A percentile compares a stretch with the other conserved stretches of the same genome.
phyloP scores from a whole-genome alignment of 2,797 vertebrate species.

The Selene dorsalis region DNA sequence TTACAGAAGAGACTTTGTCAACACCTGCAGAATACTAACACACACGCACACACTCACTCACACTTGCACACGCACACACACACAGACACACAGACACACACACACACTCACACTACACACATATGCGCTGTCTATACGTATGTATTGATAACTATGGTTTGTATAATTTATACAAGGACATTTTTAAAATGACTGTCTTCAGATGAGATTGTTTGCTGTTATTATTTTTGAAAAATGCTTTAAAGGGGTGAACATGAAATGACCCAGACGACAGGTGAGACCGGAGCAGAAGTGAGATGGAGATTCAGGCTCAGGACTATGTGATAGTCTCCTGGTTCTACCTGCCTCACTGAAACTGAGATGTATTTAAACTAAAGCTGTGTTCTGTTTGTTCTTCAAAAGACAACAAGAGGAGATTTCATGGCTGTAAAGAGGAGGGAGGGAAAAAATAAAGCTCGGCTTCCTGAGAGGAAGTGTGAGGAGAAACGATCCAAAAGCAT shows the following conservation, averaged over 20 bases:
- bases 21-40: slow-evolving; percentile 27
- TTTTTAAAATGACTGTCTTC: slow-evolving; percentile 76
- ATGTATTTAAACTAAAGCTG: slow-evolving; percentile 76
- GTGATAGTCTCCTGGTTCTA: slow-evolving; percentile 69
- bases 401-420: slow-evolving; percentile 65
- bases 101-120: slow-evolving; percentile 16
- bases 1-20: slow-evolving; percentile 41
- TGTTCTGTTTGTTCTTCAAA: slow-evolving; percentile 81
- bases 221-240: slow-evolving; percentile 80
- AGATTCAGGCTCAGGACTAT: slow-evolving; percentile 55
- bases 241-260: slow-evolving; percentile 77
- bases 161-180: slow-evolving; percentile 84
- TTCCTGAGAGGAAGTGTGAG: slow-evolving; percentile 77
- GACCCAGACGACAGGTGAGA: slow-evolving; percentile 48
- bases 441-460: slow-evolving; percentile 53
- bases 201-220: slow-evolving; percentile 74
- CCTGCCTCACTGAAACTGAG: slow-evolving; percentile 50
- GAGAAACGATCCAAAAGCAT: slow-evolving; percentile 73
- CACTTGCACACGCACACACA: slow-evolving; percentile 11
- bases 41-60: slow-evolving; percentile 17
- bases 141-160: slow-evolving; percentile 81
- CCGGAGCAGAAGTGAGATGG: slow-evolving; percentile 11
- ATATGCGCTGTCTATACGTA: slow-evolving; percentile 71
- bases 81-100: slow-evolving; percentile 7
- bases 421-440: slow-evolving; percentile 50